Evolutionary conservation across 2,888 invertebrate species (phyloP).

Genomic region (Acanthoscelides obtectus): DNA sequence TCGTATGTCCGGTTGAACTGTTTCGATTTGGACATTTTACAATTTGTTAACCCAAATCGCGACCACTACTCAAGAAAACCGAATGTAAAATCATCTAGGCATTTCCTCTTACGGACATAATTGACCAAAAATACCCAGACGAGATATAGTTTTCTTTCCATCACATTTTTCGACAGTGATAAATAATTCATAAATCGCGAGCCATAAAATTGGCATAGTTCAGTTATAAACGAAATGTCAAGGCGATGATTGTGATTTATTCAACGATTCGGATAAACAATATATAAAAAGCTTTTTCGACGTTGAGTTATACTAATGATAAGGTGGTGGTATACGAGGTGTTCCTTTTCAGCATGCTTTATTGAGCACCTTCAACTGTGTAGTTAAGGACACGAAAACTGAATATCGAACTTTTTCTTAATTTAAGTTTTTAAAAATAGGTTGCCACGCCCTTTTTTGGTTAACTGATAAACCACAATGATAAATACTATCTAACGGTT

Average conservation of each 20-base stretch:
- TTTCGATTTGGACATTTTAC: too few relatives aligned
- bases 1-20: too few relatives aligned
- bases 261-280: not conserved
- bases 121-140: not conserved
- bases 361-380: too few relatives aligned
- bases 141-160: not conserved
- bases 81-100: not conserved
- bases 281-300: not conserved
- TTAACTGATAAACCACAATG: too few relatives aligned
- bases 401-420: too few relatives aligned
- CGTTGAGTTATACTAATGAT: not conserved
- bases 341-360: not conserved
- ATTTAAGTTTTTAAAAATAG: too few relatives aligned
- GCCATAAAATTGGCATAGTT: not conserved
- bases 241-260: not conserved
- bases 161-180: not conserved
- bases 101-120: not conserved
- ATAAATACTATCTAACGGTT: too few relatives aligned
- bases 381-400: too few relatives aligned
- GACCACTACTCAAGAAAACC: not conserved
- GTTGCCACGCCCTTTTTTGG: too few relatives aligned
- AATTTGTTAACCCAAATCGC: too few relatives aligned
- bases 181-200: not conserved
- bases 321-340: not conserved
- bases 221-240: not conserved